These are phyloP conservation scores for Bacillus rossius DNA, from an alignment of 1,140 invertebrate genomes.

Conservation along the genomic window DNA sequence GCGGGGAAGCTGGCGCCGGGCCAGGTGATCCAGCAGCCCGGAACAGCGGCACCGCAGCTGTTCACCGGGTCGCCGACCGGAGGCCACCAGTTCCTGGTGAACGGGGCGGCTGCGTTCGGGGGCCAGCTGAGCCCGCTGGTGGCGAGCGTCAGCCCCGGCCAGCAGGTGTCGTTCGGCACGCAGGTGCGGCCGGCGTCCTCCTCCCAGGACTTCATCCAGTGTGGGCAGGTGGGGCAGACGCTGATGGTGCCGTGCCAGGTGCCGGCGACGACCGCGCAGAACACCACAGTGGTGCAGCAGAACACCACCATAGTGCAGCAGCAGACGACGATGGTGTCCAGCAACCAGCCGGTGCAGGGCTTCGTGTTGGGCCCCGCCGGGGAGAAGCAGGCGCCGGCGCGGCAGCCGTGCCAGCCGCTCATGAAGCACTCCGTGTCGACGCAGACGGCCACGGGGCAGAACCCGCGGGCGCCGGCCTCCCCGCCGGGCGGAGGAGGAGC, in stretches of 20 bases:
- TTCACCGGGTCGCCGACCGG: slow-evolving; percentile 25
- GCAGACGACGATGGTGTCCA: slow-evolving; percentile 63
- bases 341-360: slow-evolving; percentile 49
- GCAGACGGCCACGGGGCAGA: slow-evolving; percentile 60
- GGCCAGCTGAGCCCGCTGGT: slow-evolving; percentile 74
- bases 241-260: slow-evolving; percentile 69
- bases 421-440: slow-evolving; percentile 62
- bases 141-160: slow-evolving; percentile 64
- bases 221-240: slow-evolving; percentile 61
- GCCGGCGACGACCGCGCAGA: slow-evolving; percentile 50
- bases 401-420: slow-evolving; percentile 1
- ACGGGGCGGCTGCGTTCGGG: slow-evolving; percentile 53
- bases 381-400: no score
- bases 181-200: slow-evolving; percentile 45
- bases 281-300: slow-evolving; percentile 65
- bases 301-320: slow-evolving; percentile 63
- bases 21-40: slow-evolving; percentile 56
- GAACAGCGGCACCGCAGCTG: slow-evolving; percentile 42
- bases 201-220: slow-evolving; percentile 59
- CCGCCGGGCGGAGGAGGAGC: slow-evolving; percentile 18
- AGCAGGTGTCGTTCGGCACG: slow-evolving; percentile 54
- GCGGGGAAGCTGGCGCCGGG: slow-evolving; percentile 54
- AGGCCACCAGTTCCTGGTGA: slow-evolving; percentile 62
- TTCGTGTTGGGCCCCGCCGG: slow-evolving; percentile 16
- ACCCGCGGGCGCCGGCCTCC: slow-evolving; percentile 24